Evolutionary conservation across 2,113 vertebrate species (phyloP), one percentile per base, ranked within the genome.

Genomic region (Notothenia rossii): DNA sequence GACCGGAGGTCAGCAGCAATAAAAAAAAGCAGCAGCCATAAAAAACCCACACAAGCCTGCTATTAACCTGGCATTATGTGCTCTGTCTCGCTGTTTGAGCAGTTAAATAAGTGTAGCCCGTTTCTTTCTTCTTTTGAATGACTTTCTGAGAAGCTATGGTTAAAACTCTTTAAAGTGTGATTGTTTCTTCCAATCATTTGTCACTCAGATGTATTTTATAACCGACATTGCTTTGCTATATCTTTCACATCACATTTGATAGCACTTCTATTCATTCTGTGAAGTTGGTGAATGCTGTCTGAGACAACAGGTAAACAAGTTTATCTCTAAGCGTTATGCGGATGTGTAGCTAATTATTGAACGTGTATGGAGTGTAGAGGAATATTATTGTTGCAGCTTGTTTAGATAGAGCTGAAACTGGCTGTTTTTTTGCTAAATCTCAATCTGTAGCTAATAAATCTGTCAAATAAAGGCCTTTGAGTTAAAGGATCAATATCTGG

Each of bases 201-300:
- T 79, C 80, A 83, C 56, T 82, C 60, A 48, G 71, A 91, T 89
- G 89, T 93, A 92, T 88, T 84, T 91, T 89, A 79, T 75, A 78
- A 84, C 84, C 86, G 72, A 64, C 36, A 75, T 86, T 62, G 75
- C 82, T 89, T 86, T 68, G 88, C 82, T 88, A 82, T 87, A 85
- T 81, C 83, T 88, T 86, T 86, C 84, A 88, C 79, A 78, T 88
- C 67, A 89, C 78, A 86, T 94, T 91, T 91, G 74, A 91, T 79
- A 90, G 74, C 75, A 73, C 50, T 83, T 7, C n/a, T 29, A 2
- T 10, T 55, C 12, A 46, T 20, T 10, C 25, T 17, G 7, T 56
- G 11, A 79, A 63, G 55, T 10, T 64, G 29, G 36, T 55, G 25
- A 70, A 71, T 70, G 60, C 13, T 65, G 72, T 72, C 33, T 49